phyloP scores from a whole-genome alignment of 1,140 invertebrate species.

The Zaprionus inermis region DNA sequence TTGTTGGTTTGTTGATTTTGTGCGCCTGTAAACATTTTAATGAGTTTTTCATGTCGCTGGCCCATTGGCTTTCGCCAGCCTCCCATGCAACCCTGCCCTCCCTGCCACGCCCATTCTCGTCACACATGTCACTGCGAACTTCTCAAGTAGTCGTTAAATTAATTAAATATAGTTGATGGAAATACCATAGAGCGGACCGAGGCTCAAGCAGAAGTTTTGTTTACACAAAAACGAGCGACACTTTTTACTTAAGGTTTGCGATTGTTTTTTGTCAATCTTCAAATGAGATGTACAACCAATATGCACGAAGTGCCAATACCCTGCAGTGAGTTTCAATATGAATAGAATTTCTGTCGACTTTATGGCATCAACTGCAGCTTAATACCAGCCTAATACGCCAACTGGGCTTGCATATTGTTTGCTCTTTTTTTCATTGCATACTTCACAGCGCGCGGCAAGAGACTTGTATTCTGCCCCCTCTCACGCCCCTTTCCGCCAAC shows the following conservation, averaged over 20 bases:
- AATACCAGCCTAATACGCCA: background rate
- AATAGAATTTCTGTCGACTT: background rate
- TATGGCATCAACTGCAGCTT: background rate
- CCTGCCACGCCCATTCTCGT: background rate
- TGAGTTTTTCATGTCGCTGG: constrained; percentile 80
- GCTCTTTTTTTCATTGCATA: constrained; percentile 38
- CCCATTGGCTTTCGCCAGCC: constrained; percentile 36
- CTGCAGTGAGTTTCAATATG: background rate
- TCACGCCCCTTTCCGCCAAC: background rate
- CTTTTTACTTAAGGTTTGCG: constrained; percentile 8
- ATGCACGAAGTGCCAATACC: background rate
- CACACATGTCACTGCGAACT: constrained; percentile 67
- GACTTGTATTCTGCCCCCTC: constrained; percentile 3
- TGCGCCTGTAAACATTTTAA: constrained; percentile 83
- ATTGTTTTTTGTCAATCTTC: constrained; percentile 25
- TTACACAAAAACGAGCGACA: constrained; percentile 42
- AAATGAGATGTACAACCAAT: background rate
- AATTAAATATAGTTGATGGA: constrained; percentile 77
- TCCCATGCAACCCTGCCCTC: background rate
- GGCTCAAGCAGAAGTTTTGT: constrained; percentile 50
- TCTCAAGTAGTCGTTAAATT: constrained; percentile 84
- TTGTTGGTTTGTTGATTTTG: constrained; percentile 76
- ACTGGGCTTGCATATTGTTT: background rate
- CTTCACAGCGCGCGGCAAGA: constrained; percentile 34
- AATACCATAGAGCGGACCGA: constrained; percentile 35